Conservation (phyloP, 1,140 invertebrate genomes). For the Acyrthosiphon pisum region DNA sequence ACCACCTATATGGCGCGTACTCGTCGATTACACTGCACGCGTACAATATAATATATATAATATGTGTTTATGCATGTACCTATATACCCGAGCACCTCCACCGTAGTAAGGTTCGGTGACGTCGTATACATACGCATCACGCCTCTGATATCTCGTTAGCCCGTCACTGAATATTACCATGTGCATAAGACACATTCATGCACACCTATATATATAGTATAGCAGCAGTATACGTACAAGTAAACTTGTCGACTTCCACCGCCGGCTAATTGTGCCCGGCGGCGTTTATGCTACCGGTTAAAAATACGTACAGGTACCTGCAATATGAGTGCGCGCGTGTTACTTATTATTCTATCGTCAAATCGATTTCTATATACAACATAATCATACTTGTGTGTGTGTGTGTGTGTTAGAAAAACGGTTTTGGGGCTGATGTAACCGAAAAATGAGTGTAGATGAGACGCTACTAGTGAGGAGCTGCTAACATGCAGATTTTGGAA, state of each 20-base stretch:
- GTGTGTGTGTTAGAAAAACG: background rate
- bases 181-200: background rate
- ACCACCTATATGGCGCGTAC: background rate
- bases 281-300: conserved; percentile 37
- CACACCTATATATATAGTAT: background rate
- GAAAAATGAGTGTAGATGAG: background rate
- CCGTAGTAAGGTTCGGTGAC: background rate
- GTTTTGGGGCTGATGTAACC: background rate
- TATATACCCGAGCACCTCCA: background rate
- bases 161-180: conserved; percentile 26
- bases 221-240: too few relatives aligned
- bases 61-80: background rate
- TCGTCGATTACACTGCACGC: background rate
- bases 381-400: too few relatives aligned
- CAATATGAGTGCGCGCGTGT: background rate
- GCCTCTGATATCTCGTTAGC: conserved; percentile 51
- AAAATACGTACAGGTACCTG: background rate
- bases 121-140: background rate
- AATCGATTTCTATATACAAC: background rate
- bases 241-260: background rate
- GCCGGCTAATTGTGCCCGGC: conserved; percentile 41
- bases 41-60: conserved; percentile 8
- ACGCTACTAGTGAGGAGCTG: background rate
- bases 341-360: conserved; percentile 13
- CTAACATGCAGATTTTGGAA: background rate